A percentile compares a stretch with the other conserved stretches of the same genome.
Evolutionary conservation across 2,797 vertebrate genomes (phyloP).

Genomic region (Malacoctenus gilli): DNA sequence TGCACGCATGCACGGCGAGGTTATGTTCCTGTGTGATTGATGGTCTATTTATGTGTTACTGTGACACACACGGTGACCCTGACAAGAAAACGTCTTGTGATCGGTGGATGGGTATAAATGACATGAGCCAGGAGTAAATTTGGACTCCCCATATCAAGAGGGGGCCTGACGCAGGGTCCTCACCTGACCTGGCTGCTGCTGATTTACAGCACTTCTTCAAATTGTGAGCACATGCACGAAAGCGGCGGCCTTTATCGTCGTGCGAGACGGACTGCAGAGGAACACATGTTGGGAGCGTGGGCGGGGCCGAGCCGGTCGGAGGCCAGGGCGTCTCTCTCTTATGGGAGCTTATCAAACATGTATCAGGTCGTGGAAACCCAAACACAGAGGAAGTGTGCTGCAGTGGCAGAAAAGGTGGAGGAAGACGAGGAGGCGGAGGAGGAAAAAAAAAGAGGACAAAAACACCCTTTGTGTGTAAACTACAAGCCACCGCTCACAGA

Average conservation of each 20-base stretch:
- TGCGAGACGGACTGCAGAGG: background rate
- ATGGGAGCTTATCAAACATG: conserved; percentile 56
- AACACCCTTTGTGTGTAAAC: conserved; percentile 62
- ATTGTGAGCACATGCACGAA: conserved; percentile 19
- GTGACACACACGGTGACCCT: conserved; percentile 35
- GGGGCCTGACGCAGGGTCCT: conserved; percentile 21
- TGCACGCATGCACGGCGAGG: conserved; percentile 27
- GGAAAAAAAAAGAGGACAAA: conserved; percentile 39
- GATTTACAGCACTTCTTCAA: conserved; percentile 32
- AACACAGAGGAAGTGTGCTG: conserved; percentile 27
- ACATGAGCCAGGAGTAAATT: conserved; percentile 61
- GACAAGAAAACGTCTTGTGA: conserved; percentile 47
- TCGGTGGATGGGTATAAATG: conserved; percentile 45
- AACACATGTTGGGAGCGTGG: conserved; percentile 10
- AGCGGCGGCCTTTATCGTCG: background rate
- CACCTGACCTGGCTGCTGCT: conserved; percentile 45
- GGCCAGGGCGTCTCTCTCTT: conserved; percentile 22
- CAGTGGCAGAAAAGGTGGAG: background rate
- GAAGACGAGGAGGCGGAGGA: conserved; percentile 19
- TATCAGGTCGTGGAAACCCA: conserved; percentile 36
- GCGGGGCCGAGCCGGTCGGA: conserved; percentile 24
- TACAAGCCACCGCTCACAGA: conserved; percentile 41
- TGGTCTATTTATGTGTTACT: conserved; percentile 33
- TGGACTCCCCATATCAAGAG: conserved; percentile 58
- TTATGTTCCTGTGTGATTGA: conserved; percentile 62